phyloP scores from a whole-genome alignment of 1,140 invertebrate species.

The Vanessa atalanta region DNA sequence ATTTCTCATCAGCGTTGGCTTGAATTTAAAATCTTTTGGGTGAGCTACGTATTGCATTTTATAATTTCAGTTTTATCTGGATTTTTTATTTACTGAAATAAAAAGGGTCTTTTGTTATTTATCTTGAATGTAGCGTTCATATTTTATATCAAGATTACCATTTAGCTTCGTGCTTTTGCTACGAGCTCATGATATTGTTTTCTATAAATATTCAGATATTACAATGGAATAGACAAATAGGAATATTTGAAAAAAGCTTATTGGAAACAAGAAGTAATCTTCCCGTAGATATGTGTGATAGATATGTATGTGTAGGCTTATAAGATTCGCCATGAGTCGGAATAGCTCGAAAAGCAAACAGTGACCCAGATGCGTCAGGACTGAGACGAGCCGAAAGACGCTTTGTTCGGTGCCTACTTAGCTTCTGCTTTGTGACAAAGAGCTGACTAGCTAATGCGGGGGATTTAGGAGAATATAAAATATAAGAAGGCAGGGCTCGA shows the following conservation, averaged over 20 bases:
- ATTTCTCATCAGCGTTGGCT: conserved; percentile 8
- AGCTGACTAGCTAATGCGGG: conserved; percentile 13
- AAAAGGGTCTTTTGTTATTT: neutral
- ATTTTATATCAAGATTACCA: neutral
- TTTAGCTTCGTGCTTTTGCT: neutral
- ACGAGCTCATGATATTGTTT: too few relatives aligned
- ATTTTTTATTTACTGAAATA: neutral
- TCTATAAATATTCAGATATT: too few relatives aligned
- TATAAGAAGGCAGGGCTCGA: neutral
- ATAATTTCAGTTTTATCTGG: neutral
- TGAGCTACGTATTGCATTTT: neutral
- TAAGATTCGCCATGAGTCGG: conserved; percentile 28
- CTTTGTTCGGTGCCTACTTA: conserved; percentile 53
- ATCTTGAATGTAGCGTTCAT: neutral
- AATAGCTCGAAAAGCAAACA: conserved; percentile 42
- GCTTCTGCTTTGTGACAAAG: conserved; percentile 30
- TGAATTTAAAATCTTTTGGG: neutral
- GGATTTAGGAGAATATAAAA: conserved; percentile 23
- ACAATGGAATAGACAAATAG: neutral
- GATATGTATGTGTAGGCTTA: neutral
- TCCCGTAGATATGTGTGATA: neutral
- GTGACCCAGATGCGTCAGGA: conserved; percentile 54
- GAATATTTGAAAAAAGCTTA: neutral
- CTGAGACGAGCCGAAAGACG: conserved; percentile 35
- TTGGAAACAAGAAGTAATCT: neutral